Evolutionary conservation across 2,888 invertebrate genomes (phyloP).

Genomic region (Sicus ferrugineus): DNA sequence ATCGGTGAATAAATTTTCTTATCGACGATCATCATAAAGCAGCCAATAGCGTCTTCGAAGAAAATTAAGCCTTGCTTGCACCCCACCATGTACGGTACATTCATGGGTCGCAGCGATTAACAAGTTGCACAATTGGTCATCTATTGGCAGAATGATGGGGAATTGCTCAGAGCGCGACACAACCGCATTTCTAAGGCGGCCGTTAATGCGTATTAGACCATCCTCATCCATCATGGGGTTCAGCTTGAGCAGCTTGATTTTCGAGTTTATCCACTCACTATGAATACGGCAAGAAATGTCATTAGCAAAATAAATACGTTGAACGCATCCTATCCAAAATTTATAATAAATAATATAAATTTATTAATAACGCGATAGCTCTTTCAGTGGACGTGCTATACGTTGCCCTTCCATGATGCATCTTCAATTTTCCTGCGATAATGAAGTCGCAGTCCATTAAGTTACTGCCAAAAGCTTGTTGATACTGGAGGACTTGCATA

Average conservation of each 20-base stretch:
- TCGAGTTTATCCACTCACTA: neutral
- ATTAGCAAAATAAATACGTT: conserved; percentile 15
- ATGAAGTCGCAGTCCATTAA: conserved; percentile 23
- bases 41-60: conserved; percentile 23
- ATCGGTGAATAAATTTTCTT: conserved; percentile 6
- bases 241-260: conserved; percentile 22
- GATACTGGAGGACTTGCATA: conserved; percentile 1
- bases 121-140: neutral
- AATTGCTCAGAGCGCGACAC: too few relatives aligned
- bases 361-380: conserved; percentile 18
- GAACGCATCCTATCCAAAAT: conserved; percentile 24
- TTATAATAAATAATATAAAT: too few relatives aligned
- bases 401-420: neutral
- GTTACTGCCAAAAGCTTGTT: conserved; percentile 20
- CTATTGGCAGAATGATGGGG: too few relatives aligned
- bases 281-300: conserved; percentile 2
- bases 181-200: too few relatives aligned
- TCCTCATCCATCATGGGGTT: conserved; percentile 1
- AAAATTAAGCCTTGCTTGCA: conserved; percentile 19
- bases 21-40: conserved; percentile 14
- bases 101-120: conserved; percentile 10
- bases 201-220: conserved; percentile 1
- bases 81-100: conserved; percentile 12
- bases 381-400: conserved; percentile 2
- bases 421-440: neutral